Evolutionary conservation across 2,888 invertebrate species (phyloP), one percentile per base, ranked within the genome.

Genomic region (Allophyes oxyacanthae): DNA sequence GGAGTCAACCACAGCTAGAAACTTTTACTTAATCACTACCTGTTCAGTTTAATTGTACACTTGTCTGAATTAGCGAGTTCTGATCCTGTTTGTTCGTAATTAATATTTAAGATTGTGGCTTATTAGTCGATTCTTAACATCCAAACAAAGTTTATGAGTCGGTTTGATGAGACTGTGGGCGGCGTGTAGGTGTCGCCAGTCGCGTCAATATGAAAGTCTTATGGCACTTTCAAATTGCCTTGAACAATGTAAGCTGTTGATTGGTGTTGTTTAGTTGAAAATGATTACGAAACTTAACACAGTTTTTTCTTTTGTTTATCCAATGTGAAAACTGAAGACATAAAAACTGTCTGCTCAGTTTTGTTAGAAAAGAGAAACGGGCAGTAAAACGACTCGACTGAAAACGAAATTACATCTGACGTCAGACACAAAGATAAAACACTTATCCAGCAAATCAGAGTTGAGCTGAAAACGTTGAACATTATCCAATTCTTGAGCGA

Each of bases 1-100:
- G 54, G 40, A 68, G 71, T 66, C 71, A 66, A 63, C 67, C 61
- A 64, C 38, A 56, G 55, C 64, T 51, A 64, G 64, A 77, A 86
- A 85, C 77, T 86, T 87, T 78, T 78, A 79, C 76, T 79, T 79
- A 81, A 82, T 85, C 81, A 81, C 78, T 82, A 84, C 81, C 84
- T 82, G 83, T 64, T 77, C 61, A 74, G 71, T 74, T 77, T 66
- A 69, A 76, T 74, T 72, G 72, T 62, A 63, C 61, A 69, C 54
- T 72, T 78, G 71, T 73, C 54, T 67, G 68, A 72, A 48, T 72
- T 49, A 58, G 46, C 49, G 52, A 67, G 56, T 66, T 68, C 53
- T 49, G 63, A 63, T 68, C 60, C 53, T 6, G 28, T 28, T 54
- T 61, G 66, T 61, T 62, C 37, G 44, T 45, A 56, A 56, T 64